These are phyloP conservation scores for Acanthochromis polyacanthus DNA, from an alignment of 2,113 vertebrate genomes.

Conservation along the genomic window DNA sequence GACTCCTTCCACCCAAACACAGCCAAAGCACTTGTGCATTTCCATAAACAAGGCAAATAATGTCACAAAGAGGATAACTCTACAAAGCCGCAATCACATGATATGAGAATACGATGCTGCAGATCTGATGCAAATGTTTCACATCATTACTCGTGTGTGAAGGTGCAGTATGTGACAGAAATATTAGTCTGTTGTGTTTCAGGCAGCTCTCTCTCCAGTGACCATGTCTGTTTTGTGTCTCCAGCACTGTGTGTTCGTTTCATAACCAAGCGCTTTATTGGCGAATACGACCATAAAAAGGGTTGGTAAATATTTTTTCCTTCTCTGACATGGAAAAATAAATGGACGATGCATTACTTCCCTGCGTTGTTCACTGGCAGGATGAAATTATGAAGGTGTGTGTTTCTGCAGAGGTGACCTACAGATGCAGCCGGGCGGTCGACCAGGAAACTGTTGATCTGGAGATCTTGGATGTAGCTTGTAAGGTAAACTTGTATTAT, in stretches of 20 bases:
- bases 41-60: slow-evolving; percentile 25
- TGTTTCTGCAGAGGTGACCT: slow-evolving; percentile 79
- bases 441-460: slow-evolving; percentile 82
- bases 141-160: background rate
- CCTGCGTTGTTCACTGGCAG: background rate
- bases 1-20: slow-evolving; percentile 29
- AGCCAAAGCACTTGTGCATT: background rate
- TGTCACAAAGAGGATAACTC: background rate
- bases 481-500: slow-evolving; percentile 66
- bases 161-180: background rate
- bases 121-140: background rate
- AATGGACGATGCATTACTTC: too few relatives aligned
- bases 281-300: slow-evolving; percentile 85
- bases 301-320: slow-evolving; percentile 60
- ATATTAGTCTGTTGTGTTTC: slow-evolving; percentile 1
- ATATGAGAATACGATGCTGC: background rate
- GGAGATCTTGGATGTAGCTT: slow-evolving; percentile 82
- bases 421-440: slow-evolving; percentile 79
- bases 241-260: slow-evolving; percentile 85
- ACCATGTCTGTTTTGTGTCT: slow-evolving; percentile 70
- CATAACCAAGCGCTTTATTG: slow-evolving; percentile 84
- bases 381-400: background rate
- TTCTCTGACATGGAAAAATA: background rate
- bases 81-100: background rate
- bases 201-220: background rate